Base-by-base conservation (phyloP, 2,797 vertebrate genomes). In the Carapus acus region DNA sequence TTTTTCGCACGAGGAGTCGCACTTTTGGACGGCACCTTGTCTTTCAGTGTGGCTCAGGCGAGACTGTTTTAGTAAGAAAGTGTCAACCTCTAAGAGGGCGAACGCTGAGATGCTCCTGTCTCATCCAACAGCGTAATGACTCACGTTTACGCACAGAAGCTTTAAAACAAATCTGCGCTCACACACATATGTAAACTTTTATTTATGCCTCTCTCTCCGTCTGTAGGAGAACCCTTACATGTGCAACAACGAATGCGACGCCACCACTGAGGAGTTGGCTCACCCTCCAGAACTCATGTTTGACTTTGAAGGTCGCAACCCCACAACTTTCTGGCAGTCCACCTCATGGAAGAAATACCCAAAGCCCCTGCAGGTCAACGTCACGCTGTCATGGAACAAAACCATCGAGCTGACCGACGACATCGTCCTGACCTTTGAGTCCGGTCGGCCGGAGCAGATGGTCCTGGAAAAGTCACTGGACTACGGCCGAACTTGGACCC, bases 171-270 rank as follows among this genome's bases (percentile, higher is more conserved):
- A 4, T 33, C 14, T 19, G 9, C 36, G 8, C 15, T n/a, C 16
- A 15, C n/a, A 31, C 33, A 15, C 31, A 16, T 20, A 4, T 5
- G 9, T 4, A 16, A 4, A 38, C 49, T 75, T 39, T 73, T 29
- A 40, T 20, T 1, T 45, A 7, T 62, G 12, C 50, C 6, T 52
- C 1, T 18, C 4, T 38, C 17, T 71, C 18, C 56, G 24, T 65
- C 15, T 42, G 22, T 24, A 97, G 95, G 95, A 96, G 58, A 98
- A 98, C 83, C 96, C 96, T 20, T 98, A 98, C 76, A 98, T 98
- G 96, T 98, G 96, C 87, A 98, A 97, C 89, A 98, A 97, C 3
- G 96, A 98, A 81, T 98, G 95, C 62, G 95, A 98, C 6, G 93
- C 95, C 0, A 78, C 82, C 54, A 97, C 94, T 1, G 90, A 93